These are phyloP conservation scores for Salvelinus sp. DNA, from an alignment of 2,113 vertebrate genomes.

Conservation along the genomic window DNA sequence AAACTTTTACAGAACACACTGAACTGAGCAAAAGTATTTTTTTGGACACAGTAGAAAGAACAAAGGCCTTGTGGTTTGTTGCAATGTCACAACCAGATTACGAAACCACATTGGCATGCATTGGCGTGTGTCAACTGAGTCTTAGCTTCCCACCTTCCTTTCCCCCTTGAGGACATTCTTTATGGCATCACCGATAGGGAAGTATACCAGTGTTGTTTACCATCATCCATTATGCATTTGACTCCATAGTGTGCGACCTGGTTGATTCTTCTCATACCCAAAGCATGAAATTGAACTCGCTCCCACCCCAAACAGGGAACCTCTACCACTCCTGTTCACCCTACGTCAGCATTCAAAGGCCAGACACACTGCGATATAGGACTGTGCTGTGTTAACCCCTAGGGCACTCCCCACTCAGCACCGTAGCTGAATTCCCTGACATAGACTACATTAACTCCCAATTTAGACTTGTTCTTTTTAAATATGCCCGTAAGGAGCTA, in stretches of 20 bases:
- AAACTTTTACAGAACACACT: neutral
- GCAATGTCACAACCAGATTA: neutral
- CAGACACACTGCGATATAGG: neutral
- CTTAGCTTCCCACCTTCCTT: neutral
- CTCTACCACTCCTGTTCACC: neutral
- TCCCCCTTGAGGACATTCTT: neutral
- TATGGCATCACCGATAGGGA: neutral
- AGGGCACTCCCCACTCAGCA: neutral
- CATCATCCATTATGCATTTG: neutral
- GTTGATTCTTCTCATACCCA: neutral
- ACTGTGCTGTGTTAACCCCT: neutral
- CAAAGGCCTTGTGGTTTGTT: neutral
- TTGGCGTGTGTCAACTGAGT: neutral
- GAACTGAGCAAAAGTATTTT: neutral
- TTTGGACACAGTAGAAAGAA: constrained; percentile 1
- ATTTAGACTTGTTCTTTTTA: constrained; percentile 26
- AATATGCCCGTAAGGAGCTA: constrained; percentile 25
- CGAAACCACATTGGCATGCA: neutral
- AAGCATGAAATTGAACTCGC: neutral
- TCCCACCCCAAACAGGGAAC: neutral
- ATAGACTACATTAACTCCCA: constrained; percentile 17
- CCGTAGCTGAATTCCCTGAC: constrained; percentile 6
- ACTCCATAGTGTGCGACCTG: neutral
- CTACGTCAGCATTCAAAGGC: neutral
- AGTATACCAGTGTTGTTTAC: neutral